Evolutionary conservation across 2,113 vertebrate species (phyloP).

Genomic region (Scomber scombrus): DNA sequence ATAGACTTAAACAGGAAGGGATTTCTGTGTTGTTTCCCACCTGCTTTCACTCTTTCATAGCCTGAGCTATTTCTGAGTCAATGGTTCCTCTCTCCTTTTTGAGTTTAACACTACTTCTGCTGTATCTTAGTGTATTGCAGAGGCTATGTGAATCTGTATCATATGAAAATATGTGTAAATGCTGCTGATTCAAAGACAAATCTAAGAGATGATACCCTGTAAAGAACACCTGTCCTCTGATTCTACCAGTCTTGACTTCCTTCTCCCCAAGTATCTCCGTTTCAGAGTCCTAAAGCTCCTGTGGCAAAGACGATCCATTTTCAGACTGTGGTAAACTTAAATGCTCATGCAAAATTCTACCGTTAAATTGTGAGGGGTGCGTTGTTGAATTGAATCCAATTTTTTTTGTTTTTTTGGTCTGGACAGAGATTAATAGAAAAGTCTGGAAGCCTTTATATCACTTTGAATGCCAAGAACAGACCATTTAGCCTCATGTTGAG

Average conservation of each 20-base stretch:
- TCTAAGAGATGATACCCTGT: slow-evolving; percentile 64
- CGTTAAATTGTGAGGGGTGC: slow-evolving; percentile 2
- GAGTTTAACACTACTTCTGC: slow-evolving; percentile 70
- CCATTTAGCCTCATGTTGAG: slow-evolving; percentile 9
- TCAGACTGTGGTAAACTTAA: slow-evolving; percentile 6
- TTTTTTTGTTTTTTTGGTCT: neutral
- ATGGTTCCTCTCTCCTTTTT: slow-evolving; percentile 64
- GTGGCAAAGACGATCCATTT: slow-evolving; percentile 4
- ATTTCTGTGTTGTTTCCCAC: slow-evolving; percentile 42
- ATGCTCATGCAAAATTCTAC: slow-evolving; percentile 1
- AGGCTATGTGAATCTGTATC: slow-evolving; percentile 76
- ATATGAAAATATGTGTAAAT: slow-evolving; percentile 81
- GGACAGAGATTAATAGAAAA: neutral
- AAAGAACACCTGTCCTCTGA: slow-evolving; percentile 62
- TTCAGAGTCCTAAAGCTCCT: slow-evolving; percentile 25
- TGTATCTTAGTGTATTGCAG: slow-evolving; percentile 60
- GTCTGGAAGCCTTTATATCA: slow-evolving; percentile 1
- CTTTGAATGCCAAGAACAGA: slow-evolving; percentile 35
- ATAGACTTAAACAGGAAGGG: slow-evolving; percentile 67
- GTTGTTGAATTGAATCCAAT: slow-evolving; percentile 4
- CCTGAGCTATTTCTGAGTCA: slow-evolving; percentile 59
- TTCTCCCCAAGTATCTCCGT: slow-evolving; percentile 25
- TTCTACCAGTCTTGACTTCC: slow-evolving; percentile 31
- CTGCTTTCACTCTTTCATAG: slow-evolving; percentile 52
- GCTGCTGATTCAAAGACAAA: slow-evolving; percentile 79